Percentiles rank a stretch among this genome's conserved stretches.
Evolutionary conservation across 2,888 invertebrate species (phyloP).

Genomic region (Colletes collaris): DNA sequence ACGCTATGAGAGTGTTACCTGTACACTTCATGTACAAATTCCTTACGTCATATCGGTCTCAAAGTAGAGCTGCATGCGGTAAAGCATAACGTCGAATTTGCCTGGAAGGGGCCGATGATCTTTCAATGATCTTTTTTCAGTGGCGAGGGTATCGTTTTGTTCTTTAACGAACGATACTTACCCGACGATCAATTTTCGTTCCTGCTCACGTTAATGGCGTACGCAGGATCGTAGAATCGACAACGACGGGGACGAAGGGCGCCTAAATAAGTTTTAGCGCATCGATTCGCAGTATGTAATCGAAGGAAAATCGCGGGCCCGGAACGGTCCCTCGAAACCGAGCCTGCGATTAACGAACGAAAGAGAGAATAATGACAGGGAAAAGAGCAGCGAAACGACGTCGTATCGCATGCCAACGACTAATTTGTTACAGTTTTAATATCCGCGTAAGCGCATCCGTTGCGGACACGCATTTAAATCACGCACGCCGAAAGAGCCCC

Average conservation of each 20-base stretch:
- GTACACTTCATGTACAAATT: too few relatives aligned
- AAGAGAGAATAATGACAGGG: conserved; percentile 56
- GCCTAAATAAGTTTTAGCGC: conserved; percentile 14
- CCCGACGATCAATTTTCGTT: conserved; percentile 25
- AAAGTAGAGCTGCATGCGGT: too few relatives aligned
- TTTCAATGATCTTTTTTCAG: too few relatives aligned
- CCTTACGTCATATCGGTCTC: too few relatives aligned
- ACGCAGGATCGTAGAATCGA: conserved; percentile 18
- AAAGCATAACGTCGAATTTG: too few relatives aligned
- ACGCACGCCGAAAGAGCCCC: neutral
- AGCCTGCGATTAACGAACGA: conserved; percentile 54
- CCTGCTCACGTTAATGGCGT: too few relatives aligned
- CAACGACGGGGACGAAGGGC: neutral
- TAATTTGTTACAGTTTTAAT: conserved; percentile 64
- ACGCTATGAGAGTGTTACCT: too few relatives aligned
- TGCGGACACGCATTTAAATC: conserved; percentile 29
- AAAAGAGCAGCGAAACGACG: conserved; percentile 45
- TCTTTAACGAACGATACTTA: conserved; percentile 19
- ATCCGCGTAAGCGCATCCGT: conserved; percentile 42
- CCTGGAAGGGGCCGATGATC: too few relatives aligned
- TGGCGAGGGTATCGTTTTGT: conserved; percentile 1
- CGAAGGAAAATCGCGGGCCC: conserved; percentile 26
- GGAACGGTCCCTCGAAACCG: conserved; percentile 39
- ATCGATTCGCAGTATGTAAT: conserved; percentile 29
- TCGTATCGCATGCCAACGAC: conserved; percentile 53